phyloP scores from a whole-genome alignment of 2,888 invertebrate species.

The Dione vanillae region DNA sequence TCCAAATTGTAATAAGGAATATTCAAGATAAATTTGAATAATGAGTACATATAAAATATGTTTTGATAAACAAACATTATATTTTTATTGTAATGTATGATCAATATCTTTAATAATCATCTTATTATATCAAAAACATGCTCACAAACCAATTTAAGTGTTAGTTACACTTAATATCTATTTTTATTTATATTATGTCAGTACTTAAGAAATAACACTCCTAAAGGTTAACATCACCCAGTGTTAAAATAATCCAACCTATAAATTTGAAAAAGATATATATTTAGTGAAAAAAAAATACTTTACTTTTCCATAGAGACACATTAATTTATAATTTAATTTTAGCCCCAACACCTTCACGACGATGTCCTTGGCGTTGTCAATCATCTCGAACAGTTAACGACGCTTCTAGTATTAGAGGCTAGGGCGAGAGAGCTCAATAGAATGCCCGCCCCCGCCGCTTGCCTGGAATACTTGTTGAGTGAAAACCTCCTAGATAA shows the following conservation, averaged over 20 bases:
- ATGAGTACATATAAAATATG: too few relatives aligned
- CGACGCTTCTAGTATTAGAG: constrained; percentile 92
- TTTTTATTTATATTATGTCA: neutral
- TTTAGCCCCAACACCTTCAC: constrained; percentile 81
- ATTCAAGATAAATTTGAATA: too few relatives aligned
- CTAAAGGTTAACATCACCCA: too few relatives aligned
- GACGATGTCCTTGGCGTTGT: constrained; percentile 96
- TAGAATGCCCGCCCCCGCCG: constrained; percentile 67
- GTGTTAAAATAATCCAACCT: too few relatives aligned
- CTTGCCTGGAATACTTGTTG: constrained; percentile 92
- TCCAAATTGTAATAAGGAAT: too few relatives aligned
- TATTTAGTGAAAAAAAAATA: too few relatives aligned
- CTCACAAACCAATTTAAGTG: neutral
- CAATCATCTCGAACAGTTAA: constrained; percentile 96
- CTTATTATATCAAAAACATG: neutral
- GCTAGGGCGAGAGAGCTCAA: constrained; percentile 85
- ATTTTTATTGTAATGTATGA: too few relatives aligned
- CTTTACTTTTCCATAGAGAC: too few relatives aligned
- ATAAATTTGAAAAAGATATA: too few relatives aligned
- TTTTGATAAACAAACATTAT: too few relatives aligned
- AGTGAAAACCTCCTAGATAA: constrained; percentile 94
- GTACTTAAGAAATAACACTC: too few relatives aligned
- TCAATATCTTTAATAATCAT: neutral
- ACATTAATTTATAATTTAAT: constrained; percentile 27
- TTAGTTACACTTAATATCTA: neutral